Evolutionary conservation across 2,113 vertebrate genomes (phyloP), one percentile per base, ranked within the genome.

Genomic region (Lepisosteus oculatus): DNA sequence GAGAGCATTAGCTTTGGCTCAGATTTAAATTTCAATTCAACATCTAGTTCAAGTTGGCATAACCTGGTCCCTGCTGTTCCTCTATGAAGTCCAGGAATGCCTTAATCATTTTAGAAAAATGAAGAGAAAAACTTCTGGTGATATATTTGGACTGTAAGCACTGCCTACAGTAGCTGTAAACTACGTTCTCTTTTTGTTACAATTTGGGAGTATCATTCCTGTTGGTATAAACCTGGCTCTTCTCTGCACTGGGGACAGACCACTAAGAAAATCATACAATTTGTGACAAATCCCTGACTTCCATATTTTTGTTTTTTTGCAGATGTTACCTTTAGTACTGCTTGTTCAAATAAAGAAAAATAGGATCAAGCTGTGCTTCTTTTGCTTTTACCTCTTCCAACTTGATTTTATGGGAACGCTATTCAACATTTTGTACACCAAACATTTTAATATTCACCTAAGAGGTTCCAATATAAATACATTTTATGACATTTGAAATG

Each of bases 401-500:
- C 67, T 85, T 88, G 82, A 85, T 79, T 78, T 86, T 85, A 80
- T 83, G 81, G 78, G 84, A 85, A 92, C 82, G 84, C 88, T 82
- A 82, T 81, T 79, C 71, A 79, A 78, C 71, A 55, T 73, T 86
- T 67, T 74, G 78, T 84, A 84, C 86, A 81, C 83, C 83, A 79
- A 71, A 71, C 54, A 70, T 78, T 78, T 77, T 80, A 77, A 82
- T 82, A 78, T 91, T 89, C 84, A 86, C 83, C 83, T 85, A 86
- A 72, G 78, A 85, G 83, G 80, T 72, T 84, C 76, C 77, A 84
- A 82, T 85, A 82, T 76, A 84, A 43, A 65, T 78, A 69, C 43
- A 44, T 74, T 71, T 29, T 2, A 68, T 67, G 59, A 72, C 62
- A 6, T 44, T 47, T 78, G 74, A 67, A 83, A 76, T 83, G 84